These are phyloP conservation scores for Scrobipalpa atriplicella DNA, from an alignment of 2,888 invertebrate species.

Conservation along the genomic window DNA sequence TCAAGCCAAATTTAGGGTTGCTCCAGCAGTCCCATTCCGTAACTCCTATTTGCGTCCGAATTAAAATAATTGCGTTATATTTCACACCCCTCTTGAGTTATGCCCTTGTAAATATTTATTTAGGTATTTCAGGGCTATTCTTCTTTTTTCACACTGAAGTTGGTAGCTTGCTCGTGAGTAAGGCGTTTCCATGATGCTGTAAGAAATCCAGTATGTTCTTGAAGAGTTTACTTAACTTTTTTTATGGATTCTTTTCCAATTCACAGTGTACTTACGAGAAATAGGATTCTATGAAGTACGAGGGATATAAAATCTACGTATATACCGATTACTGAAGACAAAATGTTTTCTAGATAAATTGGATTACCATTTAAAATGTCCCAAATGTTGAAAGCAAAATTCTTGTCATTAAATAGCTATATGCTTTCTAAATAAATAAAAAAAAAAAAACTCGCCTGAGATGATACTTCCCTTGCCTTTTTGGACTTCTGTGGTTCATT, in stretches of 20 bases:
- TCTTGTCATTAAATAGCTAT: too few species aligned
- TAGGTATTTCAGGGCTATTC: neutral
- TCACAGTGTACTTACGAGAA: neutral
- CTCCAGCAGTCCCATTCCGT: constrained; percentile 10
- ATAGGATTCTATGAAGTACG: neutral
- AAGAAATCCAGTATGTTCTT: constrained; percentile 7
- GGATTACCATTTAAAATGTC: too few species aligned
- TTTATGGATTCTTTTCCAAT: constrained; percentile 7
- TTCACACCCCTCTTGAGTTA: constrained; percentile 12
- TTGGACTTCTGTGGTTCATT: too few species aligned
- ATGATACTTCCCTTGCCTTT: too few species aligned
- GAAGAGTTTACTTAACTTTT: neutral
- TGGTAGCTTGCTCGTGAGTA: neutral
- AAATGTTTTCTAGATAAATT: too few species aligned
- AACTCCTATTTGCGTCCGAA: constrained; percentile 26
- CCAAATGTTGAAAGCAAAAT: too few species aligned
- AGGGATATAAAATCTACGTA: neutral
- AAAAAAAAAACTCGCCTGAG: too few species aligned
- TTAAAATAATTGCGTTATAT: constrained; percentile 34
- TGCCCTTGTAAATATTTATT: constrained; percentile 9
- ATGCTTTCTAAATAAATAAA: too few species aligned
- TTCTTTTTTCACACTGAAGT: neutral
- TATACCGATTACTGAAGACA: too few species aligned
- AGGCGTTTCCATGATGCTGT: neutral
- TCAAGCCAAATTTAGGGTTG: constrained; percentile 28